Conservation (phyloP, 2,888 invertebrate genomes). For the Drosophila peninsularis region DNA sequence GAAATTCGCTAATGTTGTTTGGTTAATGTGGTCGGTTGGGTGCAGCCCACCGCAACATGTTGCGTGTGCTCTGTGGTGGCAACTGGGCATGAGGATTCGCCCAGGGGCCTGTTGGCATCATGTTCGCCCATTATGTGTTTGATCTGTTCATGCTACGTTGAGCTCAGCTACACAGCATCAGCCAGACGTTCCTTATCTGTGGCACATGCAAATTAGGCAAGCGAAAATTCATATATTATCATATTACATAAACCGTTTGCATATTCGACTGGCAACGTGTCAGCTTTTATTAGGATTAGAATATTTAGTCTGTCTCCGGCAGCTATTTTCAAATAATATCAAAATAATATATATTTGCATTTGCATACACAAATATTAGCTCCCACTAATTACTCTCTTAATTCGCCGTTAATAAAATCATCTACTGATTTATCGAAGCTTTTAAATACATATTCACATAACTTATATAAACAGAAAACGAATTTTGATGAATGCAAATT, state of each 20-base stretch:
- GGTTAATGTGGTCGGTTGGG: slow-evolving; percentile 27
- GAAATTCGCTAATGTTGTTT: slow-evolving; percentile 40
- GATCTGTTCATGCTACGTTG: slow-evolving; percentile 76
- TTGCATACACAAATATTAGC: background rate
- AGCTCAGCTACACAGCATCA: slow-evolving; percentile 33
- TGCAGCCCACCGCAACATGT: slow-evolving; percentile 17
- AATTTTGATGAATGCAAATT: background rate
- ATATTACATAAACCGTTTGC: slow-evolving; percentile 46
- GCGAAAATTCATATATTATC: slow-evolving; percentile 42
- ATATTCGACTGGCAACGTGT: slow-evolving; percentile 46
- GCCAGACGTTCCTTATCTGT: slow-evolving; percentile 49
- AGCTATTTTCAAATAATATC: slow-evolving; percentile 11
- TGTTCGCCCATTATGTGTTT: slow-evolving; percentile 59
- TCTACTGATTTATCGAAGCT: background rate
- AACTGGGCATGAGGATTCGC: too few species aligned
- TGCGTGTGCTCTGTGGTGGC: slow-evolving; percentile 6
- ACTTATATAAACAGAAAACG: background rate
- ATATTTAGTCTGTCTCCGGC: slow-evolving; percentile 10
- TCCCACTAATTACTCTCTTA: background rate
- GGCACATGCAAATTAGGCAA: slow-evolving; percentile 63
- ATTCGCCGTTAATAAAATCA: background rate
- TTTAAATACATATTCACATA: background rate
- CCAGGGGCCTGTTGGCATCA: slow-evolving; percentile 14
- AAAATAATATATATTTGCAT: background rate
- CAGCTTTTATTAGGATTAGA: slow-evolving; percentile 14